These are phyloP conservation scores for Pipa parva DNA, from an alignment of 2,113 vertebrate species.

Conservation along the genomic window DNA sequence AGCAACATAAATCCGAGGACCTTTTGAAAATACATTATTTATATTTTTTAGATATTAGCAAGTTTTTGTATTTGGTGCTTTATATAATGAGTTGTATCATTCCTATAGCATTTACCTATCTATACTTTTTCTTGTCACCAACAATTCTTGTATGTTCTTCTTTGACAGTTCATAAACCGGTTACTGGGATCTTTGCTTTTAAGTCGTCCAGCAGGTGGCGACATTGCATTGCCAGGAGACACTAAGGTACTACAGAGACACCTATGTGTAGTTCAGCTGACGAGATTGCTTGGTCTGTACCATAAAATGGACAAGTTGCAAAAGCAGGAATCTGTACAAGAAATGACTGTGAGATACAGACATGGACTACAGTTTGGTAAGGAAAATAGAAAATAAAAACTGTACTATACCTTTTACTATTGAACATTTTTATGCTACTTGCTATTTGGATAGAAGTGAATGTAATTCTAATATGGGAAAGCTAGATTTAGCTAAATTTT, in stretches of 20 bases:
- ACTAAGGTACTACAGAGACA: constrained; percentile 89
- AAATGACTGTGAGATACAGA: constrained; percentile 83
- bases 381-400: too few species aligned
- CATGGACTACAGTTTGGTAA: constrained; percentile 90
- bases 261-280: constrained; percentile 85
- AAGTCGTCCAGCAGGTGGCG: constrained; percentile 59
- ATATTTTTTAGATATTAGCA: too few species aligned
- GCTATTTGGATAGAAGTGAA: too few species aligned
- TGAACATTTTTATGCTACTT: too few species aligned
- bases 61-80: too few species aligned
- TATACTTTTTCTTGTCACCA: background rate
- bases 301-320: constrained; percentile 71
- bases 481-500: too few species aligned
- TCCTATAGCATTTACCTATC: too few species aligned
- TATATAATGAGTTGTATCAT: too few species aligned
- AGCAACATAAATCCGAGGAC: too few species aligned
- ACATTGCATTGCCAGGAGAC: constrained; percentile 72
- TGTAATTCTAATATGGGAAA: too few species aligned
- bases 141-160: background rate
- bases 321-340: constrained; percentile 72
- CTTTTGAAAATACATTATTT: too few species aligned
- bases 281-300: constrained; percentile 81
- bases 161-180: constrained; percentile 78
- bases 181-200: constrained; percentile 80
- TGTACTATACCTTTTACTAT: too few species aligned